Evolutionary conservation across 2,888 invertebrate genomes (phyloP).

Genomic region (Proisotoma minuta): DNA sequence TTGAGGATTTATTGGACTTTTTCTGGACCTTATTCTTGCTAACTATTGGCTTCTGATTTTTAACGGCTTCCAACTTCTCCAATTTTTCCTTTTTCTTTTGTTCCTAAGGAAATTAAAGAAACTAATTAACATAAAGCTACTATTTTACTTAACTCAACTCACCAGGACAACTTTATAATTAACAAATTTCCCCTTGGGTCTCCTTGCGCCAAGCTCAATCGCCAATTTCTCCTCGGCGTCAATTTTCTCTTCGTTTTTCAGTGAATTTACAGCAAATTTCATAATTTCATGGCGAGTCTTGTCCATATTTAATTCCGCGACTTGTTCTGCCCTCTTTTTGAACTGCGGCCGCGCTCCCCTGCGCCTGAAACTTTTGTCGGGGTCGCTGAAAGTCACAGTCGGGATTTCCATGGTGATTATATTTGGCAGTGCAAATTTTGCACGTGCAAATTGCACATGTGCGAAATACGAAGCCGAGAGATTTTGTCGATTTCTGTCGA

Average conservation of each 20-base stretch:
- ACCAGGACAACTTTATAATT: conserved; percentile 67
- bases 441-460: background rate
- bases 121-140: too few relatives aligned
- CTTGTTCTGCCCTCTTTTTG: background rate
- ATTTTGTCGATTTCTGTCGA: background rate
- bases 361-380: background rate
- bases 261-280: conserved; percentile 76
- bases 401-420: background rate
- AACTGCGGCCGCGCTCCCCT: background rate
- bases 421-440: background rate
- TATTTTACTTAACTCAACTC: too few relatives aligned
- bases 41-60: too few relatives aligned
- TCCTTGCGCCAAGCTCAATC: conserved; percentile 77
- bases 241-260: conserved; percentile 64
- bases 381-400: background rate
- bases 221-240: conserved; percentile 73
- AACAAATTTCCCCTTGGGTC: conserved; percentile 62
- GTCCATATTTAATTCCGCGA: conserved; percentile 64
- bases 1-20: too few relatives aligned
- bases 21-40: too few relatives aligned
- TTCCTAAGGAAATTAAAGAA: too few relatives aligned
- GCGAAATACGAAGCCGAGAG: too few relatives aligned
- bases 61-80: too few relatives aligned
- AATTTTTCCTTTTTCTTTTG: too few relatives aligned
- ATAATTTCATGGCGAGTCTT: conserved; percentile 73